phyloP scores from a whole-genome alignment of 2,113 vertebrate species.

The Egretta garzetta region DNA sequence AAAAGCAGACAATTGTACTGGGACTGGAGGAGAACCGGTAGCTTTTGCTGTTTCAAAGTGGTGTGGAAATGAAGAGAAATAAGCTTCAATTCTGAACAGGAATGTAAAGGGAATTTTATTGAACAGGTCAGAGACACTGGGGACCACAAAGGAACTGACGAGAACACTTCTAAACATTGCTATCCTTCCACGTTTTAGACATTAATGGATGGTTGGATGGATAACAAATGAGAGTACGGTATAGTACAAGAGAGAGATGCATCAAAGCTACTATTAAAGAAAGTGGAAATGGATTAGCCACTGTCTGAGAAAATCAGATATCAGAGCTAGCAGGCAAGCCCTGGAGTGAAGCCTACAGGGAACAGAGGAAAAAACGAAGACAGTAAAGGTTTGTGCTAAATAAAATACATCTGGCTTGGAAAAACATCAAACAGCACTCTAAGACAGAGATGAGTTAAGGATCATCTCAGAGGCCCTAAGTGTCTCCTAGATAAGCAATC shows the following conservation, averaged over 20 bases:
- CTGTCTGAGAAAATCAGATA: not conserved
- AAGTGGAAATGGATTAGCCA: conserved; percentile 9
- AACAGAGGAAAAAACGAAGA: not conserved
- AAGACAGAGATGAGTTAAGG: not conserved
- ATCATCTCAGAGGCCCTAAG: not conserved
- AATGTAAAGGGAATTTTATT: not conserved
- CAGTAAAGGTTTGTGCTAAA: not conserved
- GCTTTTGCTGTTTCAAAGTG: not conserved
- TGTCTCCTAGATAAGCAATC: not conserved
- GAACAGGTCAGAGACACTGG: not conserved
- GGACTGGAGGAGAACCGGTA: not conserved
- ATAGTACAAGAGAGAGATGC: not conserved
- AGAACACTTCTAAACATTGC: not conserved
- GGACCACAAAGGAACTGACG: not conserved
- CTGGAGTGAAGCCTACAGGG: not conserved
- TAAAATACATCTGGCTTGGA: not conserved
- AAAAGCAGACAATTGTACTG: not conserved
- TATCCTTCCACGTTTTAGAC: not conserved
- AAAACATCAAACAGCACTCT: not conserved
- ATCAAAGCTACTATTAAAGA: not conserved
- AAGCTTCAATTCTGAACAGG: not conserved
- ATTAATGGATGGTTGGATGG: not conserved
- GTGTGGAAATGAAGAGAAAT: not conserved
- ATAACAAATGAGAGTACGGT: not conserved
- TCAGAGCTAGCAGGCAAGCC: not conserved